Conservation (phyloP, 2,797 vertebrate species). For the Chloroceryle amazona region DNA sequence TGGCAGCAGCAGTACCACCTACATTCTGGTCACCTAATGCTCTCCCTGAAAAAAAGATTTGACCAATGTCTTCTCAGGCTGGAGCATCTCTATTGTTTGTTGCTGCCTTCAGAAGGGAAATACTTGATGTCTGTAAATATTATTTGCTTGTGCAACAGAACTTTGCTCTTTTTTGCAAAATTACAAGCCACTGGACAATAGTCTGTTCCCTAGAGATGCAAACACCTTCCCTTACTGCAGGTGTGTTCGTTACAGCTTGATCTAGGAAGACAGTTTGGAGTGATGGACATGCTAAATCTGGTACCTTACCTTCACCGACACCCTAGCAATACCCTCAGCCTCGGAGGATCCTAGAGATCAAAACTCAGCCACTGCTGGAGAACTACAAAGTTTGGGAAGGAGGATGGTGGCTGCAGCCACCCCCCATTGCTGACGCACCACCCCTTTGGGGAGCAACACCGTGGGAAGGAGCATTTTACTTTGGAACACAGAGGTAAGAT, state of each 20-base stretch:
- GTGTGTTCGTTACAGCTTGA: not conserved
- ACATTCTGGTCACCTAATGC: not conserved
- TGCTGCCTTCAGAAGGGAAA: not conserved
- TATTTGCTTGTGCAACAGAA: not conserved
- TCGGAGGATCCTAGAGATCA: not conserved
- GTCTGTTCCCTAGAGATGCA: not conserved
- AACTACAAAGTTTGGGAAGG: not conserved
- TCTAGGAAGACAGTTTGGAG: not conserved
- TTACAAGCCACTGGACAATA: not conserved
- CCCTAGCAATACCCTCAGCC: not conserved
- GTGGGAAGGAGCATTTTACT: not conserved
- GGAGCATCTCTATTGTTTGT: not conserved
- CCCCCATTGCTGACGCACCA: fast-evolving
- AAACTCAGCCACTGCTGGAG: not conserved
- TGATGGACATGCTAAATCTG: fast-evolving
- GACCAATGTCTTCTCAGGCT: not conserved
- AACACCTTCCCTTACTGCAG: not conserved
- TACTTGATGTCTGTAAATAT: not conserved
- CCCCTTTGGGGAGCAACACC: not conserved
- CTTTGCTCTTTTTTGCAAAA: not conserved
- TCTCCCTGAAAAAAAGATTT: not conserved
- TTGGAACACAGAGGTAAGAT: fast-evolving
- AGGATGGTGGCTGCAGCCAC: fast-evolving
- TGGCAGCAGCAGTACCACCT: not conserved
- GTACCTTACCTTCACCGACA: fast-evolving